Conservation (phyloP, 2,888 invertebrate species). For the Acleris emargana region DNA sequence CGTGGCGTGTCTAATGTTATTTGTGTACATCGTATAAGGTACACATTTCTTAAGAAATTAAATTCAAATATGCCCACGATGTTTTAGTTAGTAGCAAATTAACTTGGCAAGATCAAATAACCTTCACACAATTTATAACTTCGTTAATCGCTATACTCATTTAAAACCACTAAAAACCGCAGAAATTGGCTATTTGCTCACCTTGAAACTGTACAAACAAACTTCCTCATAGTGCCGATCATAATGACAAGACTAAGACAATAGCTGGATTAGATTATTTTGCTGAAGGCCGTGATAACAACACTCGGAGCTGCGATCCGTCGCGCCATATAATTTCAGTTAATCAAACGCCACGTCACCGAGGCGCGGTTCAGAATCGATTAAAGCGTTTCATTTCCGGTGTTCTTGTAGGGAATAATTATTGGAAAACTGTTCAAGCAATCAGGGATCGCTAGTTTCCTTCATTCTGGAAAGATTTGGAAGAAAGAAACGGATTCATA, state of each 20-base stretch:
- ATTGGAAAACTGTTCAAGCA: constrained; percentile 78
- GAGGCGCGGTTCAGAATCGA: constrained; percentile 78
- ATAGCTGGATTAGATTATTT: constrained; percentile 80
- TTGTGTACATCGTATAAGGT: constrained; percentile 64
- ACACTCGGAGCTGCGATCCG: constrained; percentile 79
- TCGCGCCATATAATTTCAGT: constrained; percentile 80
- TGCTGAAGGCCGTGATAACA: constrained; percentile 75
- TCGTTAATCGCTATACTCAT: constrained; percentile 33
- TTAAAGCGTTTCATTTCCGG: constrained; percentile 79
- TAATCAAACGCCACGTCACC: constrained; percentile 79
- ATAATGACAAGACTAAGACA: constrained; percentile 80
- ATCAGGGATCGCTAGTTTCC: constrained; percentile 73
- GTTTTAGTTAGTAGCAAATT: background rate
- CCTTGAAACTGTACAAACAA: constrained; percentile 71
- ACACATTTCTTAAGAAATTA: constrained; percentile 6
- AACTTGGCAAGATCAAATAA: constrained; percentile 19
- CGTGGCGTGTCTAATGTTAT: constrained; percentile 75
- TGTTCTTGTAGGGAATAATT: constrained; percentile 78
- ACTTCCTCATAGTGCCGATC: constrained; percentile 73
- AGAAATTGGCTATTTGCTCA: constrained; percentile 60
- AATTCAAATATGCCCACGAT: background rate
- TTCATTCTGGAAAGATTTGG: constrained; percentile 64
- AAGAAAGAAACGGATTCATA: constrained; percentile 70
- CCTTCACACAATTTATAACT: constrained; percentile 37
- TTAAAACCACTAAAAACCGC: constrained; percentile 51